These are phyloP conservation scores for Gnathonemus echidnorhynchus DNA, from an alignment of 2,113 vertebrate genomes.

Conservation along the genomic window DNA sequence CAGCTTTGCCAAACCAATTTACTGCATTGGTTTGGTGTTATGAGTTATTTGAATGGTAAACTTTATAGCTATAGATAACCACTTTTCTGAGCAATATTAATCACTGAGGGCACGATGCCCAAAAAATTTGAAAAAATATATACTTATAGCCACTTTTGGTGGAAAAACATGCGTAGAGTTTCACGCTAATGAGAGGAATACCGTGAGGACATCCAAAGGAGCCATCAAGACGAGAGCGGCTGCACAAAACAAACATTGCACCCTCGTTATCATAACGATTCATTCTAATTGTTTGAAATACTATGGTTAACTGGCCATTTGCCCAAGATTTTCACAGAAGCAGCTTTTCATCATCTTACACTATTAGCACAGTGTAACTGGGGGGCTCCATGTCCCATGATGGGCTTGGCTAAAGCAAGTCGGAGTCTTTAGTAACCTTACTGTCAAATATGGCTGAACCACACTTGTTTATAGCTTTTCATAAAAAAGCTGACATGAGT, in stretches of 20 bases:
- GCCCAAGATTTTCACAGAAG: neutral
- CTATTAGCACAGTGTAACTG: neutral
- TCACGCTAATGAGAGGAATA: neutral
- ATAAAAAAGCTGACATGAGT: neutral
- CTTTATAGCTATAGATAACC: neutral
- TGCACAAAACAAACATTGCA: neutral
- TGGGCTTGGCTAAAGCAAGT: neutral
- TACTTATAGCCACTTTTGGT: neutral
- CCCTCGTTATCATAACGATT: neutral
- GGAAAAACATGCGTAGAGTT: neutral
- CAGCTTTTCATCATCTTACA: neutral
- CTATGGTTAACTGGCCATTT: neutral
- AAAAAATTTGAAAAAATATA: neutral
- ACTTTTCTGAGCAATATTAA: neutral
- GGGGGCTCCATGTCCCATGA: neutral
- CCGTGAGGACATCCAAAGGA: neutral
- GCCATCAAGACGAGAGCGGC: neutral
- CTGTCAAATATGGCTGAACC: neutral
- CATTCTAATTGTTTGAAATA: neutral
- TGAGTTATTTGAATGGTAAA: neutral
- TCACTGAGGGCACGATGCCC: neutral
- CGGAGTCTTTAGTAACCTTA: neutral
- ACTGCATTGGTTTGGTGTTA: neutral
- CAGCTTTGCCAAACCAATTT: neutral
- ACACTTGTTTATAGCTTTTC: neutral